Evolutionary conservation across 2,888 invertebrate genomes (phyloP).

Genomic region (Cheilosia scutellata): DNA sequence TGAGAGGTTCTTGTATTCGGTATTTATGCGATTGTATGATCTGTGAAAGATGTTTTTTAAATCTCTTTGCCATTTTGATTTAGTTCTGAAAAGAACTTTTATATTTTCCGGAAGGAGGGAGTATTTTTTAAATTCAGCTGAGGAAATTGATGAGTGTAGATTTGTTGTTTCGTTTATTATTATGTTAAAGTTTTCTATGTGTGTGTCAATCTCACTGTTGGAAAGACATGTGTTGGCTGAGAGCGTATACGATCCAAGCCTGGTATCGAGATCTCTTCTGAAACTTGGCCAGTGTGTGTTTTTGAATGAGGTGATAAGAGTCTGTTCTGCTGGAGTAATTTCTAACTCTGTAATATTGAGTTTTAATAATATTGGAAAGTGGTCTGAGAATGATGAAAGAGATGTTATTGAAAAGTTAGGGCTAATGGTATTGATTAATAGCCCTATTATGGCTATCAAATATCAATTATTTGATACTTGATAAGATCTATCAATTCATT

Average conservation of each 20-base stretch:
- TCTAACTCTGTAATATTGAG: not conserved
- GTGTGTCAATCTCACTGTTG: not conserved
- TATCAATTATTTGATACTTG: too few species aligned
- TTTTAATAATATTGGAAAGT: too few species aligned
- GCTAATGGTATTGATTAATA: not conserved
- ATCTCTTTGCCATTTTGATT: too few species aligned
- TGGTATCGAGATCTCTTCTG: not conserved
- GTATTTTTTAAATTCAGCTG: not conserved
- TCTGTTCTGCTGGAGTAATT: not conserved
- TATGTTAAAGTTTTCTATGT: not conserved
- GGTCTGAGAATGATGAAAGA: too few species aligned
- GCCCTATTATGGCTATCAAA: too few species aligned
- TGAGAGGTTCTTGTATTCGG: not conserved
- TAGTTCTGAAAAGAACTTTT: too few species aligned
- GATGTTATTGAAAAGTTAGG: not conserved
- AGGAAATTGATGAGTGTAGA: not conserved
- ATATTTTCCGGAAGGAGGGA: too few species aligned
- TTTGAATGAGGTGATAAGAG: not conserved
- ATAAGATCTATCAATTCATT: too few species aligned
- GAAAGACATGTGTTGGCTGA: not conserved
- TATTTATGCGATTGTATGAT: not conserved
- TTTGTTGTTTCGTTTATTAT: too few species aligned
- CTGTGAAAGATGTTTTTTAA: not conserved
- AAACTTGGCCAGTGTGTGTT: not conserved
- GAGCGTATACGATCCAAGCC: too few species aligned